A percentile compares a stretch with the other conserved stretches of the same genome.
Conservation (phyloP, 2,797 vertebrate genomes). For the Acipenser oxyrinchus region DNA sequence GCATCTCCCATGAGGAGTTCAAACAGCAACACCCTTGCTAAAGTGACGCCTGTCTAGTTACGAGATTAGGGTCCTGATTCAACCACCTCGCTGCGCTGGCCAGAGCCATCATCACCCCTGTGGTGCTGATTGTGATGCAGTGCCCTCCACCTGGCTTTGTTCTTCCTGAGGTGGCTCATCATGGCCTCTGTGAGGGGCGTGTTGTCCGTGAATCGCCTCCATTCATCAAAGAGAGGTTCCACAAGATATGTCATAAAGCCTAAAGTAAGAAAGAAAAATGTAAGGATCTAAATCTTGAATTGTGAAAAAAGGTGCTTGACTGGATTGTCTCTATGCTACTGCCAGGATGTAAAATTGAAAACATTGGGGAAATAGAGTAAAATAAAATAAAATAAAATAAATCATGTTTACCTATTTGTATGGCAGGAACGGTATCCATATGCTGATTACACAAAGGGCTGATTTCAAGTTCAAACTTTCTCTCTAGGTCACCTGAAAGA, state of each 20-base stretch:
- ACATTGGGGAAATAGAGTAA: no score
- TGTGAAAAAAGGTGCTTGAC: neutral
- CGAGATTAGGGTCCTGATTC: conserved; percentile 39
- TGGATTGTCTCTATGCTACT: conserved; percentile 4
- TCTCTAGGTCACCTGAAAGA: conserved; percentile 78
- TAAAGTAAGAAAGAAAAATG: conserved; percentile 34
- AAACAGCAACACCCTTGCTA: conserved; percentile 23
- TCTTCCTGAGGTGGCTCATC: conserved; percentile 77
- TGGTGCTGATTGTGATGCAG: conserved; percentile 53
- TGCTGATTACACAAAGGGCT: conserved; percentile 88
- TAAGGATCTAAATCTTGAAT: neutral
- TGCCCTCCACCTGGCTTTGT: conserved; percentile 76
- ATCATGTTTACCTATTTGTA: conserved; percentile 73
- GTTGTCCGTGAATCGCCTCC: conserved; percentile 78
- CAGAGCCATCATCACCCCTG: conserved; percentile 42
- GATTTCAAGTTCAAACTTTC: conserved; percentile 82
- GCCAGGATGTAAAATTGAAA: neutral
- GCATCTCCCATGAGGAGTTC: conserved; percentile 15
- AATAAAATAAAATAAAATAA: no score
- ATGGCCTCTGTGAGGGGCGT: conserved; percentile 75
- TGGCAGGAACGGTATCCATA: conserved; percentile 74
- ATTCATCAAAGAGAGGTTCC: conserved; percentile 84
- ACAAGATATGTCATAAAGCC: conserved; percentile 90
- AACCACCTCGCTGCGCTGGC: conserved; percentile 36
- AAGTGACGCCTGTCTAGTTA: conserved; percentile 33